These are phyloP conservation scores for Drosophila formosana DNA, from an alignment of 2,888 invertebrate species.

Conservation along the genomic window DNA sequence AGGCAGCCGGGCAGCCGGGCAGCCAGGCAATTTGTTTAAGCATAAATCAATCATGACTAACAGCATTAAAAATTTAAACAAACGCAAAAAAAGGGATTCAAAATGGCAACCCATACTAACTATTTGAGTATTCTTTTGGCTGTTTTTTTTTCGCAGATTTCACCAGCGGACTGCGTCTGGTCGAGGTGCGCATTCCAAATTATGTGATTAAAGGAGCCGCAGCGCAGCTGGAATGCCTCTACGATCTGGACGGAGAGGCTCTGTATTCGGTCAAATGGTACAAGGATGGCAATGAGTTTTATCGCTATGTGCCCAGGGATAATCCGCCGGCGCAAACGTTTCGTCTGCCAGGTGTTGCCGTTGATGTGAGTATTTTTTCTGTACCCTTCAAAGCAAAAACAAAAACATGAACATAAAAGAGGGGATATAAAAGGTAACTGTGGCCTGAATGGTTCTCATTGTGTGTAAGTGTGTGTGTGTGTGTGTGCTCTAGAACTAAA, in stretches of 20 bases:
- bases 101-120: slow-evolving; percentile 9
- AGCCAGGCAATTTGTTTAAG: slow-evolving; percentile 53
- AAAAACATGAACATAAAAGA: background rate
- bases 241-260: slow-evolving; percentile 92
- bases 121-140: slow-evolving; percentile 40
- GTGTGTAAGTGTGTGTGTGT: slow-evolving; percentile 10
- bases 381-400: background rate
- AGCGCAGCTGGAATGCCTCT: slow-evolving; percentile 92
- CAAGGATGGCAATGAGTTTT: slow-evolving; percentile 95
- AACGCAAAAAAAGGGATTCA: slow-evolving; percentile 8
- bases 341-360: slow-evolving; percentile 91
- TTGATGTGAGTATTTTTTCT: slow-evolving; percentile 90
- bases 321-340: slow-evolving; percentile 92
- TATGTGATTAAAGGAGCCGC: slow-evolving; percentile 92
- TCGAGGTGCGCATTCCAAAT: slow-evolving; percentile 92
- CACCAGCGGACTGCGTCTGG: slow-evolving; percentile 88
- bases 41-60: slow-evolving; percentile 72
- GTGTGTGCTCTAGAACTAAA: slow-evolving; percentile 34
- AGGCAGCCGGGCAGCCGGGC: too few species aligned
- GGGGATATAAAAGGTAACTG: background rate
- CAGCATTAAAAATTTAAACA: slow-evolving; percentile 61
- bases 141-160: slow-evolving; percentile 82
- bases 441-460: slow-evolving; percentile 8
- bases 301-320: slow-evolving; percentile 93
- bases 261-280: slow-evolving; percentile 97